phyloP scores from a whole-genome alignment of 2,888 invertebrate species.

The Aphelenchoides bicaudatus region DNA sequence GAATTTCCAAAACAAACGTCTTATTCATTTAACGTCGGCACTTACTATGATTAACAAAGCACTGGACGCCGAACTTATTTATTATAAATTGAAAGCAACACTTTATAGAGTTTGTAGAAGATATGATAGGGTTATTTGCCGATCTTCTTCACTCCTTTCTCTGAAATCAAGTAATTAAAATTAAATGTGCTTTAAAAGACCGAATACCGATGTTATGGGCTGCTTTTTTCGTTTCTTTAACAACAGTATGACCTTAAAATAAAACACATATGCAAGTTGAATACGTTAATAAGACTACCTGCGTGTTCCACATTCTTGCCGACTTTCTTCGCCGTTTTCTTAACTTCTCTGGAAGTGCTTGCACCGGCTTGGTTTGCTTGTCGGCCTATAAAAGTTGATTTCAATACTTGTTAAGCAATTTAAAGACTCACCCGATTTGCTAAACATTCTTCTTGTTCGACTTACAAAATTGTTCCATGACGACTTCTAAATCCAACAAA shows the following conservation, averaged over 20 bases:
- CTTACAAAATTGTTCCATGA: slow-evolving; percentile 10
- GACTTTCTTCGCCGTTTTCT: slow-evolving; percentile 9
- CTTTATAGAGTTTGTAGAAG: no score
- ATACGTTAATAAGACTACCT: background rate
- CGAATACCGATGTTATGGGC: slow-evolving; percentile 6
- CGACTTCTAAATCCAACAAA: slow-evolving; percentile 12
- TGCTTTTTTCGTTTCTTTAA: slow-evolving; percentile 12
- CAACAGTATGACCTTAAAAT: slow-evolving; percentile 11
- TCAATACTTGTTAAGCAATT: background rate
- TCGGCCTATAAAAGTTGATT: slow-evolving; percentile 6
- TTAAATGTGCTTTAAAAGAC: background rate
- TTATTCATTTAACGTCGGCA: no score
- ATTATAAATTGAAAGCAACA: no score
- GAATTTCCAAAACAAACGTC: no score
- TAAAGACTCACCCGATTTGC: background rate
- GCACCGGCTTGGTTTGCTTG: background rate
- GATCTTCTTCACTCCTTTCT: slow-evolving; percentile 11
- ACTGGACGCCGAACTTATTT: no score
- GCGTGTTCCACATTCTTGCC: slow-evolving; percentile 10
- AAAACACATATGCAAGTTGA: background rate
- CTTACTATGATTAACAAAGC: no score
- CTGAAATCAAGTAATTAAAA: slow-evolving; percentile 1
- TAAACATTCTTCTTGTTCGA: slow-evolving; percentile 1
- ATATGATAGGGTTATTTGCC: no score
- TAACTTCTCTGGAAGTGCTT: slow-evolving; percentile 13